Base-by-base conservation (phyloP, 2,888 invertebrate genomes). In the Eucriotettix oculatus region DNA sequence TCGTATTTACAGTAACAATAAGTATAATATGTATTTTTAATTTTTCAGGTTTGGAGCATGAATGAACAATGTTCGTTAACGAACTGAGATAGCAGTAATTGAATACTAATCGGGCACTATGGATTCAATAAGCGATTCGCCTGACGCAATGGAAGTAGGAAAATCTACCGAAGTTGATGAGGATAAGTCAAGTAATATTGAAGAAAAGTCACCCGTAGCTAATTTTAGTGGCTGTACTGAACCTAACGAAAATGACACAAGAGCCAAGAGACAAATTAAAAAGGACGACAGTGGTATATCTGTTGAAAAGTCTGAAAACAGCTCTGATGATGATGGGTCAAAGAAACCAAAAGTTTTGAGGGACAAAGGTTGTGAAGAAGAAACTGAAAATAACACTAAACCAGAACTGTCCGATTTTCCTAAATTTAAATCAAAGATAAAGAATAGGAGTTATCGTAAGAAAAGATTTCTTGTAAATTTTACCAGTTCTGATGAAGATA, bases 381-480 rank as follows among this genome's bases (percentile, higher is more conserved):
- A 63, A 48, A 62, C 56, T 53, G 60, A 52, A 10, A 58, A 52
- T 40, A 58, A 55, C 17, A 52, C 44, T 11, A 56, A 54, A 17
- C 41, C 42, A 41, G 57, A 60, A 16, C 59, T 41, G 16, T 58
- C 48, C 16, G 65, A 60, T 42, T 68, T 69, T 61, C 62, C 64
- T 48, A 70, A 68, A 60, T 61, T 67, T 9, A 67, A 68, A 59
- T 66, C 67, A 10, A 69, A 67, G 64, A 60, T 67, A 7, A 69
- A 68, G 53, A 68, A 67, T 40, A 68, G 71, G 57, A 70, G 69
- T 64, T 71, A 70, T 62, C 67, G 69, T 12, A 64, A 60, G 48
- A 68, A 67, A 61, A 66, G 64, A 56, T 58, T 62, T 9, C 29
- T 57, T n/a, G 60, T 52, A 10, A 53, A 60, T 11, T 29, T 29